Base-by-base conservation (phyloP, 2,797 vertebrate species). In the Pantherophis vulpinus region DNA sequence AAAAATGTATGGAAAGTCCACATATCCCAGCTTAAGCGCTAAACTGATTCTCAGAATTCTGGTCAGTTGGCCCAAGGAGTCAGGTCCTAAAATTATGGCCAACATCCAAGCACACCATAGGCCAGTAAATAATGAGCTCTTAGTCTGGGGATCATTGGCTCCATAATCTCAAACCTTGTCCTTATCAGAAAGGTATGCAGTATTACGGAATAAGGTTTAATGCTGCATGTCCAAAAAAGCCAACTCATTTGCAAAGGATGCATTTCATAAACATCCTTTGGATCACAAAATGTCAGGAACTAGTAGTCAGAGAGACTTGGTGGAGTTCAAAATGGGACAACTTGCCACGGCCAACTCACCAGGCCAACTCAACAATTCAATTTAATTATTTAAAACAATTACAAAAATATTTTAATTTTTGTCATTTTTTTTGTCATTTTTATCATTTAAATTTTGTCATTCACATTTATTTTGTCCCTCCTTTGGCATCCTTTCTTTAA, bases 21-120 rank as follows among this genome's bases (percentile, higher is more conserved):
- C 27, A 18, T 0, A 94, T 32, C 94, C 14, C 86, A 94, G 93
- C 94, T 87, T 83, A 86, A 74, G 92, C 89, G 93, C 94, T 95
- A 96, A 96, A 94, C 2, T 92, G 96, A 92, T 93, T 94, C 6
- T 25, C 58, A 56, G 93, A 55, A 90, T 94, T 0, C 90, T 10
- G 32, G 0, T 16, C 88, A 87, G 86, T 91, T 29, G 5, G 37
- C 60, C 63, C 25, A 0, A 51, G 47, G 47, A 51, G 47, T 51
- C 6, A 7, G 29, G 4, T 7, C 2, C 60, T 93, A 2, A 37
- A 2, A 74, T 20, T 32, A n/a, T 37, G 63, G 63, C 51, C 10
- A 2, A 27, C 58, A 37, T n/a, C 87, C 61, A 3, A 10, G 58
- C 66, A 8, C 7, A 54, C 11, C 18, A 0, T 0, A 66, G 87